Evolutionary conservation across 2,797 vertebrate genomes (phyloP).

Genomic region (Brachyalestes nurse): DNA sequence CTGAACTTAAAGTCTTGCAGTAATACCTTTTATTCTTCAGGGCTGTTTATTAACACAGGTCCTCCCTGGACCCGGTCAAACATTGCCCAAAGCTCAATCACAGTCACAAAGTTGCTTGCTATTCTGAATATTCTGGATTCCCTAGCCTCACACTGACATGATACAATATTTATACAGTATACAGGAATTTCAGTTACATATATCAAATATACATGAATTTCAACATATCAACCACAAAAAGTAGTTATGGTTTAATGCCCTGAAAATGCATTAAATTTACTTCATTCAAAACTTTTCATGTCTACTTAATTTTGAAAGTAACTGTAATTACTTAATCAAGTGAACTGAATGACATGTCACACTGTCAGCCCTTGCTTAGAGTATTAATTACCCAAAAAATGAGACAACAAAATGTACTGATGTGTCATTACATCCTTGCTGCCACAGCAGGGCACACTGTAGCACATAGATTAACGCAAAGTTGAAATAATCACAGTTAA

Average conservation of each 20-base stretch:
- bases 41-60: slow-evolving; percentile 53
- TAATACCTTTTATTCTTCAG: slow-evolving; percentile 29
- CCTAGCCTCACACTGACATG: not conserved
- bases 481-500: not conserved
- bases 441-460: not conserved
- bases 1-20: slow-evolving; percentile 11
- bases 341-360: too few species aligned
- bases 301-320: too few species aligned
- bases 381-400: too few species aligned
- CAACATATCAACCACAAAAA: not conserved
- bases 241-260: not conserved
- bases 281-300: too few species aligned
- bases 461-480: slow-evolving; percentile 12
- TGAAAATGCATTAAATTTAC: too few species aligned
- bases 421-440: not conserved
- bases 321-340: too few species aligned
- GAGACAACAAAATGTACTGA: not conserved
- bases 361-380: too few species aligned
- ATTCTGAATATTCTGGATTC: too few species aligned
- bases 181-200: not conserved
- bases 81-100: not conserved
- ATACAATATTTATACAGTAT: not conserved
- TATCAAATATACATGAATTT: not conserved
- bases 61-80: slow-evolving; percentile 28
- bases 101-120: too few species aligned